Percentiles rank a stretch among this genome's conserved stretches.
These are phyloP conservation scores for Ptychoptera contaminata DNA, from an alignment of 2,888 invertebrate genomes.

Conservation along the genomic window DNA sequence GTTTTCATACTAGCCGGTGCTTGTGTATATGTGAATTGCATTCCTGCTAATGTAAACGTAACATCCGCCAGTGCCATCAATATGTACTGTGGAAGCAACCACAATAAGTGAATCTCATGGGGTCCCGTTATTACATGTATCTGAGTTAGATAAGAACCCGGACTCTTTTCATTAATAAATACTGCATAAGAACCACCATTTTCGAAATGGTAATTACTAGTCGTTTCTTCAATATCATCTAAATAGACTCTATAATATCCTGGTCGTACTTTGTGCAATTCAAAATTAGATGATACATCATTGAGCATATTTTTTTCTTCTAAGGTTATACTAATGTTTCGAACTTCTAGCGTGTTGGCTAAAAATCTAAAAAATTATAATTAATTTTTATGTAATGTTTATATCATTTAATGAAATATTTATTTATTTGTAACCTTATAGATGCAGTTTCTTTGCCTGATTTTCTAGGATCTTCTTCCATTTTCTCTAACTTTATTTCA, in stretches of 20 bases:
- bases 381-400: no score
- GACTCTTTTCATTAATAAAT: no score
- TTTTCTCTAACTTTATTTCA: constrained; percentile 6
- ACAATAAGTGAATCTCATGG: constrained; percentile 40
- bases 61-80: constrained; percentile 42
- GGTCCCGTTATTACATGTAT: constrained; percentile 21
- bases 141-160: not conserved
- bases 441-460: constrained; percentile 21
- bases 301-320: no score
- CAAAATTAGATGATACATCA: no score
- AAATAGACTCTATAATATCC: no score
- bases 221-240: constrained; percentile 8
- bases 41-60: constrained; percentile 53
- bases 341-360: no score
- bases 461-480: constrained; percentile 20
- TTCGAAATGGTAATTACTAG: constrained; percentile 12
- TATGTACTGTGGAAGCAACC: constrained; percentile 51
- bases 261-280: no score
- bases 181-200: constrained; percentile 20
- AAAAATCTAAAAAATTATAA: no score
- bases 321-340: no score
- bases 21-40: constrained; percentile 54
- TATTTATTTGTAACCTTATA: no score
- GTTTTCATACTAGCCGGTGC: constrained; percentile 78
- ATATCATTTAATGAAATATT: no score